Evolutionary conservation across 2,888 invertebrate genomes (phyloP).

Genomic region (Ceratothoa steindachneri): DNA sequence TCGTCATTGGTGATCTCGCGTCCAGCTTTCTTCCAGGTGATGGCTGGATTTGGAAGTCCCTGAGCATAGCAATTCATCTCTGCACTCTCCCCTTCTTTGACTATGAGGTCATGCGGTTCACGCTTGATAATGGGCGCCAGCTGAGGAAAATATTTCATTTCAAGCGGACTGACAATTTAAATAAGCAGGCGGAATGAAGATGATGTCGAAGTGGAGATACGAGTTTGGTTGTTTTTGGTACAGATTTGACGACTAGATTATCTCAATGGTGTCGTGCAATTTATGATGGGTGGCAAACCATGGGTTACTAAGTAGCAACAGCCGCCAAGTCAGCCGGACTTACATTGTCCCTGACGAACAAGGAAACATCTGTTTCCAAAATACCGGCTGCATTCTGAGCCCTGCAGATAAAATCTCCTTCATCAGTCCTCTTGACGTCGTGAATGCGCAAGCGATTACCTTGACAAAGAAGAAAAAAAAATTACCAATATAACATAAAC

Average conservation of each 20-base stretch:
- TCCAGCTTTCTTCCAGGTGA: slow-evolving; percentile 84
- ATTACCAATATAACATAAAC: no score
- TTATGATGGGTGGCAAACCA: no score
- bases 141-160: slow-evolving; percentile 14
- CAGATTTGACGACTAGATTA: no score
- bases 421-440: slow-evolving; percentile 64
- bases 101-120: slow-evolving; percentile 48
- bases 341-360: slow-evolving; percentile 49
- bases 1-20: slow-evolving; percentile 53
- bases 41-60: slow-evolving; percentile 66
- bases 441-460: slow-evolving; percentile 61
- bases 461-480: slow-evolving; percentile 28
- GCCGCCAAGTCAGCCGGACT: no score
- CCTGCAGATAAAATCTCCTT: slow-evolving; percentile 70
- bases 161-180: neutral
- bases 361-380: slow-evolving; percentile 63
- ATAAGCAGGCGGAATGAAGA: neutral
- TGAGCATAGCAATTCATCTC: slow-evolving; percentile 79
- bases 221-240: no score
- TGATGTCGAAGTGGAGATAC: no score
- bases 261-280: no score
- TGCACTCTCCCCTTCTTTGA: slow-evolving; percentile 55
- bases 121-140: slow-evolving; percentile 49
- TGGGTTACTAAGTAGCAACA: no score
- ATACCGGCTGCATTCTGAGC: slow-evolving; percentile 72